A percentile compares a stretch with the other conserved stretches of the same genome.
These are phyloP conservation scores for Calameuta filiformis DNA, from an alignment of 2,888 invertebrate species.

Conservation along the genomic window DNA sequence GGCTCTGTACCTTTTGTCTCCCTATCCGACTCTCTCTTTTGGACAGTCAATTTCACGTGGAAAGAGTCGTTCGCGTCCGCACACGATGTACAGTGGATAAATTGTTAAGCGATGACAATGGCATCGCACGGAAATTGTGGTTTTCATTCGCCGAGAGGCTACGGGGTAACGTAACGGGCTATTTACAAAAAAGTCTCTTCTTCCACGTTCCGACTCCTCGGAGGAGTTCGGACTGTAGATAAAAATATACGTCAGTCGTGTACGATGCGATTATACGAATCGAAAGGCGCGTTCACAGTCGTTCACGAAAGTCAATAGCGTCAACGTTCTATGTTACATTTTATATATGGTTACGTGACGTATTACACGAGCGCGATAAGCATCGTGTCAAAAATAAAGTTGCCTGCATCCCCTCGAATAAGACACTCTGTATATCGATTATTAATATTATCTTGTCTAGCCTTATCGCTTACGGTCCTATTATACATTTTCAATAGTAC, in stretches of 20 bases:
- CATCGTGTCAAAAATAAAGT: conserved; percentile 28
- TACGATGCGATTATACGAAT: background rate
- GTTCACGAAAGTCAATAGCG: background rate
- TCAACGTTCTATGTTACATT: background rate
- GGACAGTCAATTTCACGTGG: background rate
- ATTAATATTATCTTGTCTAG: conserved; percentile 1
- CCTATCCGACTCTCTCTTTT: background rate
- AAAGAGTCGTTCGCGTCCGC: background rate
- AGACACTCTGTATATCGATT: conserved; percentile 27
- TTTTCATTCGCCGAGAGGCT: background rate
- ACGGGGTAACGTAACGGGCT: background rate
- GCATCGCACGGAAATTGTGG: background rate
- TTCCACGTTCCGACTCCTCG: background rate
- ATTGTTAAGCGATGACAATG: background rate
- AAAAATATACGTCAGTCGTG: background rate
- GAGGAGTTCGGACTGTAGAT: background rate
- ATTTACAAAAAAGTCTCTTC: background rate
- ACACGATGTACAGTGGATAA: background rate
- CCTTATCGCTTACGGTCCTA: conserved; percentile 3
- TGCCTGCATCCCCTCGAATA: conserved; percentile 45
- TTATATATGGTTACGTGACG: background rate
- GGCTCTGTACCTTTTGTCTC: background rate
- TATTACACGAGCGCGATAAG: background rate
- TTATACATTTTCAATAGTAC: background rate
- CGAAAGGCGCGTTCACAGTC: background rate